Evolutionary conservation across 2,113 vertebrate species (phyloP).

Genomic region (Oxyruncus cristatus): DNA sequence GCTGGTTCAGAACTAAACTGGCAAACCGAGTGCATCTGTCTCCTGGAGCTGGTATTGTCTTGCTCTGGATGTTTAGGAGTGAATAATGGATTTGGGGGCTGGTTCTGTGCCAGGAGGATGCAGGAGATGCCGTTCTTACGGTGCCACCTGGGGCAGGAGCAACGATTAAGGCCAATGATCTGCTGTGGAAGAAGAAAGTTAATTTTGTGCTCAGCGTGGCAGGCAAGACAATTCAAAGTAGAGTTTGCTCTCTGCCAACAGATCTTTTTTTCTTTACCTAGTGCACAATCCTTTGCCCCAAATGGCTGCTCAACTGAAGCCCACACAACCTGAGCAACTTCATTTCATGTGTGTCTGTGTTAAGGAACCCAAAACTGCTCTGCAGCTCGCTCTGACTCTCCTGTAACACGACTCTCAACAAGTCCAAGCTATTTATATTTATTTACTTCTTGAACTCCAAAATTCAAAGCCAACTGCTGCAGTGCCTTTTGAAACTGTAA

Average conservation of each 20-base stretch:
- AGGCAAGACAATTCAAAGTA: not conserved
- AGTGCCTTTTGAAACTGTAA: not conserved
- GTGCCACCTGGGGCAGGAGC: not conserved
- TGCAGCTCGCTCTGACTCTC: not conserved
- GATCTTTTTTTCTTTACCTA: not conserved
- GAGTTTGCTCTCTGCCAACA: not conserved
- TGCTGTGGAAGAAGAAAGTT: not conserved
- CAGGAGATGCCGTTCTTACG: accelerated
- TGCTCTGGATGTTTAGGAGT: not conserved
- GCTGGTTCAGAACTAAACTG: constrained; percentile 31
- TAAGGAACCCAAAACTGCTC: not conserved
- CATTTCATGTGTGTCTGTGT: accelerated
- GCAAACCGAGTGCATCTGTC: constrained; percentile 16
- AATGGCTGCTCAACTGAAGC: not conserved
- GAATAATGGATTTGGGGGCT: not conserved
- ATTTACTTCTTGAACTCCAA: not conserved
- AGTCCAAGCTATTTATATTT: not conserved
- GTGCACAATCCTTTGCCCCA: not conserved
- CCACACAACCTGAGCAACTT: not conserved
- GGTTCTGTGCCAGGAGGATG: not conserved
- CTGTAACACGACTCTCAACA: accelerated
- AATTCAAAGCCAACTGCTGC: not conserved
- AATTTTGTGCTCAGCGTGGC: not conserved
- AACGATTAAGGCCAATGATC: not conserved
- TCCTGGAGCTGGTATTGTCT: not conserved